A percentile compares a stretch with the other conserved stretches of the same genome.
Evolutionary conservation across 2,797 vertebrate species (phyloP).

Genomic region (Microctenopoma stevenorrisi): DNA sequence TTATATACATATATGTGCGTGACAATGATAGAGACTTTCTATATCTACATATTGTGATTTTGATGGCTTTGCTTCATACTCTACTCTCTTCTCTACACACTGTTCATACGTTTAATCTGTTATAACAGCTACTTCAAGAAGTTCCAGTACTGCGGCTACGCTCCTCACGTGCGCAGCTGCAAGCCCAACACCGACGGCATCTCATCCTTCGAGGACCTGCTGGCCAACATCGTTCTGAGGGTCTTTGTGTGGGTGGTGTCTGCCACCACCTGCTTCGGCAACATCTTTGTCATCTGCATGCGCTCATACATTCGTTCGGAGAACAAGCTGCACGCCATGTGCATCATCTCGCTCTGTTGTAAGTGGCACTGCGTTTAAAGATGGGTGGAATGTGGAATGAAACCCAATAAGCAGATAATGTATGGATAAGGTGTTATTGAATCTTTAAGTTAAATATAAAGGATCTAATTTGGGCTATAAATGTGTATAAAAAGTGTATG

Average conservation of each 20-base stretch:
- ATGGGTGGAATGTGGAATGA: no score
- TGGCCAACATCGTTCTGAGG: slow-evolving; percentile 94
- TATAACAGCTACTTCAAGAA: slow-evolving; percentile 94
- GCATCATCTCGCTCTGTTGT: slow-evolving; percentile 98
- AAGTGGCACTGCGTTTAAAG: slow-evolving; percentile 75
- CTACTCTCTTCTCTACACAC: no score
- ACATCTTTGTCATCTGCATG: slow-evolving; percentile 98
- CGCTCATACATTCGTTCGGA: slow-evolving; percentile 95
- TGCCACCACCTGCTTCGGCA: slow-evolving; percentile 94
- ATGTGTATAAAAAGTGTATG: neutral
- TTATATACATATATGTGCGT: no score
- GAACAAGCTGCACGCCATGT: slow-evolving; percentile 95
- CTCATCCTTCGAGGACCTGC: slow-evolving; percentile 94
- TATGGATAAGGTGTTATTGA: no score
- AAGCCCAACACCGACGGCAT: slow-evolving; percentile 99
- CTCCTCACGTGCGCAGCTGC: slow-evolving; percentile 96
- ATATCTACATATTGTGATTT: neutral
- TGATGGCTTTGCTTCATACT: neutral
- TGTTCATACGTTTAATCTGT: neutral
- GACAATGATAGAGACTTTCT: neutral
- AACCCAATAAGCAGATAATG: neutral
- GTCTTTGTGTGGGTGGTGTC: slow-evolving; percentile 98
- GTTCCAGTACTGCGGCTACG: slow-evolving; percentile 97
- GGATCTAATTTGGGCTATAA: neutral
- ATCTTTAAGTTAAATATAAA: neutral